Percentiles rank a stretch among this genome's conserved stretches.
These are phyloP conservation scores for Spheniscus mendiculus DNA, from an alignment of 2,113 vertebrate species.

Conservation along the genomic window DNA sequence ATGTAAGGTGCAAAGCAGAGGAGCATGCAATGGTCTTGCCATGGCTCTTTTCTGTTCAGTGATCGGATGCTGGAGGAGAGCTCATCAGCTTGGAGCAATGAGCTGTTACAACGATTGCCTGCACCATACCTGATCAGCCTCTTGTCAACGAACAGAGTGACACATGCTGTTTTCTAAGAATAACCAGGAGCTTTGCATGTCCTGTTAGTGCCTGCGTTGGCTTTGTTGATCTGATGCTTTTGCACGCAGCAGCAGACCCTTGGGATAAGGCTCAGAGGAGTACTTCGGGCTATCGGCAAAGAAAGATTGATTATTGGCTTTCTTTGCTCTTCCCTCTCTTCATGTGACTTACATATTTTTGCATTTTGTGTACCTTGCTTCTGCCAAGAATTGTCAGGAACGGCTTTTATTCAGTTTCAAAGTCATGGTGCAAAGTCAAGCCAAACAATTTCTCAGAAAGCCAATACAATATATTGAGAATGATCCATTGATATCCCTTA, in stretches of 20 bases:
- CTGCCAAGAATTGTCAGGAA: neutral
- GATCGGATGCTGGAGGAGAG: neutral
- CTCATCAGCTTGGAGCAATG: neutral
- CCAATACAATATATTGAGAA: neutral
- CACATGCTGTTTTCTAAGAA: neutral
- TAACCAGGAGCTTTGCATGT: neutral
- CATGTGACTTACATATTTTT: accelerated
- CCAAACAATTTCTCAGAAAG: neutral
- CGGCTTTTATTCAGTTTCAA: neutral
- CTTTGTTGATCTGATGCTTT: neutral
- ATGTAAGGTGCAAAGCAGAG: too few relatives aligned
- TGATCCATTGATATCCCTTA: neutral
- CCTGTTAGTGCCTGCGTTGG: neutral
- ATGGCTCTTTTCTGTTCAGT: neutral
- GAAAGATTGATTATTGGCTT: neutral
- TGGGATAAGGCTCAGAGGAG: neutral
- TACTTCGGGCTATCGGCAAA: neutral
- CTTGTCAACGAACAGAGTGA: neutral
- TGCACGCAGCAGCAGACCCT: neutral
- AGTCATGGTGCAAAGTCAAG: neutral
- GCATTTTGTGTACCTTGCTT: neutral
- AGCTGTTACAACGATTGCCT: neutral
- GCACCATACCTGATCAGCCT: neutral
- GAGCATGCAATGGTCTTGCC: neutral
- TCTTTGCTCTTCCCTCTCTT: neutral